A percentile compares a stretch with the other conserved stretches of the same genome.
Conservation (phyloP, 2,113 vertebrate genomes). For the Bothrops jararaca region DNA sequence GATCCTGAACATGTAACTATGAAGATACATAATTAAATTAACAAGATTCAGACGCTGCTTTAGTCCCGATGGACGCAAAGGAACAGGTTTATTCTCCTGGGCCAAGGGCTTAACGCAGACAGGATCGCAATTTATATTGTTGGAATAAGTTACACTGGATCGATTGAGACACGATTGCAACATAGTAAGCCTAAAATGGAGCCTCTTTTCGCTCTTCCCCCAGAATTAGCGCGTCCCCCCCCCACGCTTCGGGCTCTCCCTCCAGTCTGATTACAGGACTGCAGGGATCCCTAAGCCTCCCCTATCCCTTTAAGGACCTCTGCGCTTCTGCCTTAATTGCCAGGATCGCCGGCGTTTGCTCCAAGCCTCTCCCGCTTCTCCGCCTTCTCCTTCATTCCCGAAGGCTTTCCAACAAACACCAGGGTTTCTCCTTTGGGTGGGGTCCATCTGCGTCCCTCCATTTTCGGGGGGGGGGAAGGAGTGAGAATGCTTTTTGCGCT, state of each 20-base stretch:
- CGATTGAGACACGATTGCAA: neutral
- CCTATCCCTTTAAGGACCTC: neutral
- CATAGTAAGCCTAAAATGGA: neutral
- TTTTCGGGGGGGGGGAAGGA: neutral
- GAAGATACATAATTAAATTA: neutral
- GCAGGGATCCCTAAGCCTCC: neutral
- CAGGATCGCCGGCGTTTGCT: too few relatives aligned
- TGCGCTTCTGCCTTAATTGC: neutral
- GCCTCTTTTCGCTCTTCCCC: neutral
- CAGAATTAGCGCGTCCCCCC: neutral
- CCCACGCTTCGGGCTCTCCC: neutral
- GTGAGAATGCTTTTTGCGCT: neutral
- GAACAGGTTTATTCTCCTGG: neutral
- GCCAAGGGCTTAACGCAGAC: neutral
- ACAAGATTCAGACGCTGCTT: neutral
- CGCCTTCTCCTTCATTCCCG: neutral
- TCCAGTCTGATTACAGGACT: neutral
- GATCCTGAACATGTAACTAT: too few relatives aligned
- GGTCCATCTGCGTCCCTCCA: neutral
- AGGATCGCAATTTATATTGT: neutral
- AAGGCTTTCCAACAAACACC: neutral
- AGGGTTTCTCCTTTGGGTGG: neutral
- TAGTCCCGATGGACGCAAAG: neutral
- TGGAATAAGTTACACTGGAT: neutral
- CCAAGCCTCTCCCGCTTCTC: neutral